These are phyloP conservation scores for Ips typographus DNA, from an alignment of 1,140 invertebrate genomes.

Conservation along the genomic window DNA sequence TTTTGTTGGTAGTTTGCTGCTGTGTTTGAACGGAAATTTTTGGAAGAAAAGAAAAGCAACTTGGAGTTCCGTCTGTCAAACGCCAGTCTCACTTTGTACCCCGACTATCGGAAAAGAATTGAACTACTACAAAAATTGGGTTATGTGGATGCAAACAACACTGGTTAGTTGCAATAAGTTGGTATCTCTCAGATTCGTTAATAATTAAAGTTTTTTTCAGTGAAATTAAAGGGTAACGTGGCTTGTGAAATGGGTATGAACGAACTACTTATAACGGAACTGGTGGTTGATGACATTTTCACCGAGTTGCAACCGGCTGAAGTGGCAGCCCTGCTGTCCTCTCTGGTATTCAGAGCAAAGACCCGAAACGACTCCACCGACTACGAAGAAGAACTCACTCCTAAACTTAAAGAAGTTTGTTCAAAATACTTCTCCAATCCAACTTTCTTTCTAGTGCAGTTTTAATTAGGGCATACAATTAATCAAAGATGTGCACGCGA, in stretches of 20 bases:
- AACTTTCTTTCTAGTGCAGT: neutral
- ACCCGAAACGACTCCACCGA: slow-evolving; percentile 49
- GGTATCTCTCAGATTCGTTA: neutral
- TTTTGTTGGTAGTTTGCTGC: slow-evolving; percentile 58
- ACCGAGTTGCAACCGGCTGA: slow-evolving; percentile 82
- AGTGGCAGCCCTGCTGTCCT: slow-evolving; percentile 90
- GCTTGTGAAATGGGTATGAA: slow-evolving; percentile 95
- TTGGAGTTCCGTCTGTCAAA: slow-evolving; percentile 79
- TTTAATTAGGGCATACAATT: slow-evolving; percentile 56
- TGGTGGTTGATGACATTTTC: slow-evolving; percentile 92
- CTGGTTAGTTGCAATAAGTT: slow-evolving; percentile 55
- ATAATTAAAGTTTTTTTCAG: slow-evolving; percentile 40
- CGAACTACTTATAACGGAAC: slow-evolving; percentile 93
- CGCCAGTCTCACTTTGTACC: slow-evolving; percentile 81
- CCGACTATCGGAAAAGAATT: slow-evolving; percentile 85
- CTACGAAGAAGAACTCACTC: slow-evolving; percentile 35
- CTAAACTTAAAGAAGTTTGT: slow-evolving; percentile 37
- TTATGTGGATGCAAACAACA: slow-evolving; percentile 72
- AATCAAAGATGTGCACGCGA: slow-evolving; percentile 56
- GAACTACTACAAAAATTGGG: slow-evolving; percentile 77
- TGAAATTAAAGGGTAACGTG: slow-evolving; percentile 87
- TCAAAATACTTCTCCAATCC: slow-evolving; percentile 3
- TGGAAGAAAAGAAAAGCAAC: slow-evolving; percentile 70
- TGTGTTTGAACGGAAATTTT: slow-evolving; percentile 70
- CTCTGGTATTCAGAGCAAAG: slow-evolving; percentile 89